Base-by-base conservation (phyloP, 1,140 invertebrate species). In the Archivesica marissinica region DNA sequence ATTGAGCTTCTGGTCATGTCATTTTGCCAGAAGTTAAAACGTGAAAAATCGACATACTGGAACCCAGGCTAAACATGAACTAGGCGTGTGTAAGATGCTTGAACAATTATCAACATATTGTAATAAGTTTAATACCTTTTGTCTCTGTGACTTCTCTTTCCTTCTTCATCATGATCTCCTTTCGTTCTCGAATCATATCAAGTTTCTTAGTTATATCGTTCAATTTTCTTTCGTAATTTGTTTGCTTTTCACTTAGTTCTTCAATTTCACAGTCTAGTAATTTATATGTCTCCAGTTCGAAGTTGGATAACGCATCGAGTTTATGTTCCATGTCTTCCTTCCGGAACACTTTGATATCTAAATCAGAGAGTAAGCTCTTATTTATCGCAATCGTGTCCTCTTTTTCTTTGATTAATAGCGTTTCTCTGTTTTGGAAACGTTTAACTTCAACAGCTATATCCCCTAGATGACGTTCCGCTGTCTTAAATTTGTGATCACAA, bases 401-500 rank as follows among this genome's bases (percentile, higher is more conserved):
- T 59, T 86, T 85, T 30, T 90, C 86, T 66, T 87, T 76, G 11
- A 66, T 59, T 33, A 89, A 33, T 0, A 44, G 25, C 30, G 75
- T 52, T 41, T 89, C 83, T 23, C 84, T 80, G 17, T 86, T 82
- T 28, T 77, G 30, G 30, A 91, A 80, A 28, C 81, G 82, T 30
- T 87, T 86, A 7, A 90, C 61, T 64, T 90, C 87, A 38, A 72
- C 52, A 9, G 41, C 47, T 20, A 82, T 77, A 52, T 89, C 85
- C 28, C 11, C 78, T 6, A 88, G 30, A 52, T 83, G 68, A 17
- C 85, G 54, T 72, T 87, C 77, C 17, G 88, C 54, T 13, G 70
- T 66, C 83, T 90, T 90, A n/a, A 91, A 41, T 30, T 75, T 87
- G 77, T 90, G 88, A 33, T 92, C 90, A 41, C 75, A n/a, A 44